Evolutionary conservation across 2,113 vertebrate genomes (phyloP).

Genomic region (Montifringilla adamsi): DNA sequence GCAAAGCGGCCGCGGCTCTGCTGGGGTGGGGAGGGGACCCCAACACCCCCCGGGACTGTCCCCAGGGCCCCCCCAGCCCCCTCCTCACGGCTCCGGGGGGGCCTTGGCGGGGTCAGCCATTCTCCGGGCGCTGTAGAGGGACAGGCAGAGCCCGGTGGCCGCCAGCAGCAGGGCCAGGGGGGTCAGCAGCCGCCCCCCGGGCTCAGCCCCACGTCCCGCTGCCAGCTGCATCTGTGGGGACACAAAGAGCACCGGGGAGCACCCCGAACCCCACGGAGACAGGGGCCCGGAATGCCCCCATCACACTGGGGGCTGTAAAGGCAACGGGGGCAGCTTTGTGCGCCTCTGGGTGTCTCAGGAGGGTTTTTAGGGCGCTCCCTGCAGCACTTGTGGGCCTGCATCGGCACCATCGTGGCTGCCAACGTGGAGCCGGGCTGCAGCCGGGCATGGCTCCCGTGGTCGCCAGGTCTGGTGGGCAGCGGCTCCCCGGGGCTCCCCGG

Average conservation of each 20-base stretch:
- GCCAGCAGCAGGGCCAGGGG: constrained; percentile 89
- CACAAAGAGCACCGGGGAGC: not conserved
- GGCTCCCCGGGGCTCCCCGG: accelerated
- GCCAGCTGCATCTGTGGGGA: constrained; percentile 86
- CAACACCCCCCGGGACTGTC: not conserved
- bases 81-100: constrained; percentile 62
- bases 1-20: not conserved
- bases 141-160: constrained; percentile 86
- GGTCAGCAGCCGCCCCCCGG: constrained; percentile 80
- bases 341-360: accelerated
- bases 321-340: not conserved
- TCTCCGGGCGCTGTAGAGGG: constrained; percentile 88
- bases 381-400: accelerated
- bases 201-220: constrained; percentile 79
- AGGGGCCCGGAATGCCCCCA: accelerated
- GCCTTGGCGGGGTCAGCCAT: constrained; percentile 79
- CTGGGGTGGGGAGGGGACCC: not conserved
- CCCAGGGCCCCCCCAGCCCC: not conserved
- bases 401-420: not conserved
- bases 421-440: accelerated
- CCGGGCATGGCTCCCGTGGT: accelerated
- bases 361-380: not conserved
- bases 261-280: accelerated
- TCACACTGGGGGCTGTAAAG: accelerated
- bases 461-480: not conserved